Percentiles rank a stretch among this genome's conserved stretches.
Conservation (phyloP, 2,797 vertebrate genomes). For the Gymnocypris eckloni region DNA sequence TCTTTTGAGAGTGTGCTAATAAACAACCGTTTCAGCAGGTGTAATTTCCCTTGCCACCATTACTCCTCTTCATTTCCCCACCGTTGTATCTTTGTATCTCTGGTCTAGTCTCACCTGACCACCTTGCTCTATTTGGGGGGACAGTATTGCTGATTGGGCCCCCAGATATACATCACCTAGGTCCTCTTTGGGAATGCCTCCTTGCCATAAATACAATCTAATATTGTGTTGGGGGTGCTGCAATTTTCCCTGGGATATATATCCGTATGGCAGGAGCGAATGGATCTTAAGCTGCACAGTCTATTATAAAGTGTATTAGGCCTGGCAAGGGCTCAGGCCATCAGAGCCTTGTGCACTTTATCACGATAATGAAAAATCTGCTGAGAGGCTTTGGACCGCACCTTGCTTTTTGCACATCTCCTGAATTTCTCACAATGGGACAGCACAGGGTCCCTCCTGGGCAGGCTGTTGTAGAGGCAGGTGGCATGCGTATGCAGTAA, state of each 20-base stretch:
- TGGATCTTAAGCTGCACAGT: conserved; percentile 59
- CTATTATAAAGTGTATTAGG: conserved; percentile 59
- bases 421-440: conserved; percentile 14
- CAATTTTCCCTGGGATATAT: conserved; percentile 60
- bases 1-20: background rate
- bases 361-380: conserved; percentile 60
- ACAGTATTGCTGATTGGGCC: conserved; percentile 38
- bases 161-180: conserved; percentile 42
- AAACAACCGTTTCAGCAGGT: background rate
- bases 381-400: conserved; percentile 39
- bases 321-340: conserved; percentile 51
- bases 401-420: conserved; percentile 34
- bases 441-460: background rate
- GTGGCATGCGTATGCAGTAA: background rate
- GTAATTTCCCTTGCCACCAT: background rate
- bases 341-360: conserved; percentile 55
- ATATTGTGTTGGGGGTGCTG: conserved; percentile 52
- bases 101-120: conserved; percentile 24
- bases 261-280: conserved; percentile 55
- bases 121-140: conserved; percentile 23
- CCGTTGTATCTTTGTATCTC: background rate
- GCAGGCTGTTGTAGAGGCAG: background rate
- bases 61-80: background rate
- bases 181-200: conserved; percentile 30
- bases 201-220: conserved; percentile 54